These are phyloP conservation scores for Peromyscus polionotus DNA, from an alignment of 2,113 vertebrate species.

Conservation along the genomic window DNA sequence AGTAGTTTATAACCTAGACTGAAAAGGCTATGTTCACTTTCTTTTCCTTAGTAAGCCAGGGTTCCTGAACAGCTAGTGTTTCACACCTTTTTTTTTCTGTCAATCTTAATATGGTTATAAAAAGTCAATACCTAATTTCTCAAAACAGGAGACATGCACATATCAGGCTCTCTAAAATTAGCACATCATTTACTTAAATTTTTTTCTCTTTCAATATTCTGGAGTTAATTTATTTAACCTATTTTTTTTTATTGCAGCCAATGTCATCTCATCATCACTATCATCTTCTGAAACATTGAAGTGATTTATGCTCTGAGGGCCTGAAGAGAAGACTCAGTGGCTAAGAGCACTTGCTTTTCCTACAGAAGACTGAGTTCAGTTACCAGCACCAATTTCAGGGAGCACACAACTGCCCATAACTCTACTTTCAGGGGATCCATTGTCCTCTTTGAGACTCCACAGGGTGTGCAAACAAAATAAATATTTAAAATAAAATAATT, in stretches of 20 bases:
- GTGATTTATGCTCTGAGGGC: not conserved
- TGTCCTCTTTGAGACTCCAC: not conserved
- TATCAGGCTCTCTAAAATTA: constrained; percentile 43
- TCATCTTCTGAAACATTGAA: constrained; percentile 43
- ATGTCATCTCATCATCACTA: not conserved
- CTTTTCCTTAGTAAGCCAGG: constrained; percentile 7
- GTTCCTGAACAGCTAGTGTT: not conserved
- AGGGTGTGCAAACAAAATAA: not conserved
- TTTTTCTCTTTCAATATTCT: constrained; percentile 49
- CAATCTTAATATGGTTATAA: constrained; percentile 54
- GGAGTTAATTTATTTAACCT: constrained; percentile 46
- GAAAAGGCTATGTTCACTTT: constrained; percentile 1
- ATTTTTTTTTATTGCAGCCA: constrained; percentile 53
- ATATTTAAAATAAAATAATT: not conserved
- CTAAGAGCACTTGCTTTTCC: not conserved
- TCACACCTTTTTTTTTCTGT: constrained; percentile 39
- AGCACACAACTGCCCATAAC: not conserved
- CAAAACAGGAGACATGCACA: constrained; percentile 15
- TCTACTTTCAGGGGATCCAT: not conserved
- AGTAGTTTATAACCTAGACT: not conserved
- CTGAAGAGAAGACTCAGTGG: not conserved
- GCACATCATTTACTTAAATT: not conserved
- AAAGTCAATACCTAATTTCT: constrained; percentile 44
- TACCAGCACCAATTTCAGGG: not conserved
- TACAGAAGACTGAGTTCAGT: not conserved